Base-by-base conservation (phyloP, 2,888 invertebrate genomes). In the Aspidiotus destructor region DNA sequence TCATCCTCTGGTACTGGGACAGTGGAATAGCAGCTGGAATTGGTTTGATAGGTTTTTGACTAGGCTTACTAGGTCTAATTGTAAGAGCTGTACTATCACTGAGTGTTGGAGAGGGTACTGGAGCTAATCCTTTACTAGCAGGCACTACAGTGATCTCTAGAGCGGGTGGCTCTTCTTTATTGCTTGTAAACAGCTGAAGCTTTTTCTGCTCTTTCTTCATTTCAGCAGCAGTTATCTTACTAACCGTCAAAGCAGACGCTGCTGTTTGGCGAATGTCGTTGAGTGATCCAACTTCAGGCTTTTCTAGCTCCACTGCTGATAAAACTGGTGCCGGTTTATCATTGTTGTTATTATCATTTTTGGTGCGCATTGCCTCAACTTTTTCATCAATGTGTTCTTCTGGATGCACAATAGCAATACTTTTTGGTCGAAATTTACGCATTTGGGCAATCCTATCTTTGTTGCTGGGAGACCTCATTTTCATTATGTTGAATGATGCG, bases 21-120 rank as follows among this genome's bases (percentile, higher is more conserved):
- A 82, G 72, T 0, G 82, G 81, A 53, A 81, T 80, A 3, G 82
- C 82, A 8, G 82, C 80, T 28, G 82, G 82, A 70, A 80, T 80
- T 5, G 82, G 79, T 68, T 81, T 74, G 8, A 71, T 71, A 8
- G 17, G 53, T 16, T 58, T 28, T 15, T 40, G 62, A 11, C 48
- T 41, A 7, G 55, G 15, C 11, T 53, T 44, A 54, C 42, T 55
- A 6, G 69, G 41, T 62, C 62, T 69, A 28, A 15, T 9, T 57
- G 55, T 62, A 9, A 40, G 16, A 5, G 54, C 44, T 0, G 62
- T 57, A 11, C 11, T 17, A 40, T 44, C 61, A 9, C 5, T 11
- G 17, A 15, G 42, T 61, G 42, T 42, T 1, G 62, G 57, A 7
- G 69, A 69, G 1, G 62, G 52, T 41, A 57, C n/a, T 7, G 60